Conservation (phyloP, 1,140 invertebrate genomes). For the Euura lappo region DNA sequence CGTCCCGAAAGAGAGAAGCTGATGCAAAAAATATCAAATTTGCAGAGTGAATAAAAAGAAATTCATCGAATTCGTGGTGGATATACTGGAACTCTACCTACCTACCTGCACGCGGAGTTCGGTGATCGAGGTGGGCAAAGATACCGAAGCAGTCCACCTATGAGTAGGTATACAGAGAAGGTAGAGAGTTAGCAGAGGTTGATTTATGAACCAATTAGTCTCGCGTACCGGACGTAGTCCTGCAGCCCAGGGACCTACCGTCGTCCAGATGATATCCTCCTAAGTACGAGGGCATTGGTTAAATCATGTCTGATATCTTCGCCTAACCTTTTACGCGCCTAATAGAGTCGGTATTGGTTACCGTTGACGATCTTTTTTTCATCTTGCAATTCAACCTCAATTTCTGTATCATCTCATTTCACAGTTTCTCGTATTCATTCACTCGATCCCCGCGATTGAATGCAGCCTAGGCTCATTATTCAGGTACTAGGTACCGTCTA, state of each 20-base stretch:
- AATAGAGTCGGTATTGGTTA: conserved; percentile 6
- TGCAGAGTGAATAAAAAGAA: background rate
- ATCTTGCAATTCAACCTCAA: background rate
- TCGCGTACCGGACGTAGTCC: conserved; percentile 49
- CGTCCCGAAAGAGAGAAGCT: too few species aligned
- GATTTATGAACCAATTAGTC: conserved; percentile 55
- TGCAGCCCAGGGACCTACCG: conserved; percentile 42
- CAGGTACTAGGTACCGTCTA: conserved; percentile 9
- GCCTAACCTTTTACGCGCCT: background rate
- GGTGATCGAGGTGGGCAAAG: background rate
- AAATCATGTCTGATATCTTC: conserved; percentile 14
- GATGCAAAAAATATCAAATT: too few species aligned
- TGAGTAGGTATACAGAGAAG: conserved; percentile 2
- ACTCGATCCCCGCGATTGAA: conserved; percentile 18
- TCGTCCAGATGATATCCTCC: conserved; percentile 49
- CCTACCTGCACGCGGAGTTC: background rate
- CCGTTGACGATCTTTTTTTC: background rate
- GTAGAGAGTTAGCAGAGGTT: conserved; percentile 32
- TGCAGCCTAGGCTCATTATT: conserved; percentile 20
- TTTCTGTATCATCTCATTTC: background rate
- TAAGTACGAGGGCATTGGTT: conserved; percentile 38
- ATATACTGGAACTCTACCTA: background rate
- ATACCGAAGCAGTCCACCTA: background rate
- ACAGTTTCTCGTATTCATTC: background rate
- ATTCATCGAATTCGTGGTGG: background rate